Evolutionary conservation across 2,113 vertebrate genomes (phyloP).

Genomic region (Carlito syrichta): DNA sequence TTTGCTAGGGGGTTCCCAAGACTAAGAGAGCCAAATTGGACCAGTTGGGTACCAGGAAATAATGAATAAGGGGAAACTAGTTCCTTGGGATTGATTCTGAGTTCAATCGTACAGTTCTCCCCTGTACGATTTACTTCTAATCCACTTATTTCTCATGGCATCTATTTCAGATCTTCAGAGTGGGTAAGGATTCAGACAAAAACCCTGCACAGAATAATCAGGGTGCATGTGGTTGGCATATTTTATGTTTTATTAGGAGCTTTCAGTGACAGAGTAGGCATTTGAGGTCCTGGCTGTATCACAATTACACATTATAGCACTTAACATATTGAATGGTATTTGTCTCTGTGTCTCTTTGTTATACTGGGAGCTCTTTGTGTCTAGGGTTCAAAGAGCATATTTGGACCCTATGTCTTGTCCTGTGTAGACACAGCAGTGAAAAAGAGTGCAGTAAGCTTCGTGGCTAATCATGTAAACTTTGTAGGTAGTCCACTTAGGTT

Average conservation of each 20-base stretch:
- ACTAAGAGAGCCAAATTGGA: background rate
- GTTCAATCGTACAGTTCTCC: background rate
- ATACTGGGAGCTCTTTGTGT: background rate
- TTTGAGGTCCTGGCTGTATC: background rate
- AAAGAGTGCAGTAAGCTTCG: background rate
- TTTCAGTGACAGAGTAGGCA: background rate
- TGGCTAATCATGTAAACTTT: background rate
- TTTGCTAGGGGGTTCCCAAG: background rate
- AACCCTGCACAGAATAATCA: background rate
- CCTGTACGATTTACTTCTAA: background rate
- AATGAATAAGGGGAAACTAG: background rate
- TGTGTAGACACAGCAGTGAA: background rate
- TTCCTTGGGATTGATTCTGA: background rate
- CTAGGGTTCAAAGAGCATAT: background rate
- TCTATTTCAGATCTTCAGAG: background rate
- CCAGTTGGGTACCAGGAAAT: background rate
- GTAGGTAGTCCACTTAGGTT: background rate
- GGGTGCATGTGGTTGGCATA: background rate
- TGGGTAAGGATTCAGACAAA: background rate
- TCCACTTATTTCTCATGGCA: background rate
- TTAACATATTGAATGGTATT: background rate
- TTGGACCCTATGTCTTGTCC: background rate
- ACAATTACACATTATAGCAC: background rate
- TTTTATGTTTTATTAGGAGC: slow-evolving; percentile 17
- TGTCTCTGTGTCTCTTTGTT: background rate